Evolutionary conservation across 2,113 vertebrate species (phyloP), one percentile per base, ranked within the genome.

Genomic region (Notiomystis cincta): DNA sequence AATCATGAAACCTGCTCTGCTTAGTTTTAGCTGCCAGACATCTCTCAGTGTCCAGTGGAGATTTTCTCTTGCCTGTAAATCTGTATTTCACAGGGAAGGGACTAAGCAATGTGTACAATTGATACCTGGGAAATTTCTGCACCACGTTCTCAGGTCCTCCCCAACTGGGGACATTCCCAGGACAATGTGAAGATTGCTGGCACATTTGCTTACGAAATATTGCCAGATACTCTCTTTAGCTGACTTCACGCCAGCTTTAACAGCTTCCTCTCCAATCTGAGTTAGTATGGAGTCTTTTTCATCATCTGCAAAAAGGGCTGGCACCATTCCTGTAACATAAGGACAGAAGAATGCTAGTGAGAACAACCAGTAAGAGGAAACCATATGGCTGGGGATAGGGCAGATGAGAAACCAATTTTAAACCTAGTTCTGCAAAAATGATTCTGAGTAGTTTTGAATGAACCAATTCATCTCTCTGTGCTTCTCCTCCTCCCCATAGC

Each of bases 81-180:
- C 31, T 60, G 30, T 48, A 44, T 73, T 58, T 56, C 45, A 48
- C 15, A 35, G n/a, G 69, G 57, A 65, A 80, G 20, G 71, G 72
- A n/a, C 7, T 13, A 83, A 58, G 40, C 27, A 60, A 9, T 25
- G 61, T 58, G 25, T 9, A 22, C 22, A 30, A 16, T 3, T 37
- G 4, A 92, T 94, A 99, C 99, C 99, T 98, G 99, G 99, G 80
- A 99, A 99, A 95, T 99, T 99, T 67, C 99, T 98, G 97, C 99
- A 99, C 88, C 99, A 98, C 4, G 96, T 99, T 95, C 99, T 98
- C 87, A 99, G 95, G 18, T 96, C 98, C 12, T 99, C 99, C 42
- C 99, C 99, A 19, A 98, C 98, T 0, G 99, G 99, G 13, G 99
- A 99, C 99, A 99, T 99, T 95, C 98, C 98, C 89, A 99, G 97